Percentiles rank a stretch among this genome's conserved stretches.
Evolutionary conservation across 2,113 vertebrate species (phyloP).

Genomic region (Podiceps cristatus): DNA sequence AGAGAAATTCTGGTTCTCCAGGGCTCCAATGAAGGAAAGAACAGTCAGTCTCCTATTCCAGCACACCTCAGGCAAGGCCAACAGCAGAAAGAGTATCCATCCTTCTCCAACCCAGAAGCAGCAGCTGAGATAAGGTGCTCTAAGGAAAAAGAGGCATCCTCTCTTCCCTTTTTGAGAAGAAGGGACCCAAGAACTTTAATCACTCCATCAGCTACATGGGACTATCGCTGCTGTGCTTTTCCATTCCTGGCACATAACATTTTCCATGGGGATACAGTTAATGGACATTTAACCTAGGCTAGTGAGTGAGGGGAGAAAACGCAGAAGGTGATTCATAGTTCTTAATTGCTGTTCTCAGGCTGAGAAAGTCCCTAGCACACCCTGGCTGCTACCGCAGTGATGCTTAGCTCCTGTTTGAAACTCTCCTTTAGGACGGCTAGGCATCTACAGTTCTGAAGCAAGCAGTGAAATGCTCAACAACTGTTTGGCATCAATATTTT

Average conservation of each 20-base stretch:
- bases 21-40: background rate
- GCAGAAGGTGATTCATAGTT: background rate
- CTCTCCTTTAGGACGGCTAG: background rate
- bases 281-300: background rate
- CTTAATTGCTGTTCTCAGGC: background rate
- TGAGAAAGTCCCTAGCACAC: background rate
- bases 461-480: background rate
- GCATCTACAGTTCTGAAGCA: background rate
- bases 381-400: background rate
- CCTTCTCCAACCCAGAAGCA: background rate
- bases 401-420: background rate
- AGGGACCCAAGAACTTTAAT: background rate
- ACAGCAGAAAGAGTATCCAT: background rate
- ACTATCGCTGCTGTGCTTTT: background rate
- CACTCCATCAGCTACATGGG: background rate
- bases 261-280: background rate
- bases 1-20: background rate
- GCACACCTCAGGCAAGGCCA: background rate
- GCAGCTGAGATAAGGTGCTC: background rate
- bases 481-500: background rate
- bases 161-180: background rate
- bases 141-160: background rate
- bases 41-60: background rate
- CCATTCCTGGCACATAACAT: background rate
- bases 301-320: background rate